These are phyloP conservation scores for Plebejus argus DNA, from an alignment of 2,888 invertebrate genomes.

Conservation along the genomic window DNA sequence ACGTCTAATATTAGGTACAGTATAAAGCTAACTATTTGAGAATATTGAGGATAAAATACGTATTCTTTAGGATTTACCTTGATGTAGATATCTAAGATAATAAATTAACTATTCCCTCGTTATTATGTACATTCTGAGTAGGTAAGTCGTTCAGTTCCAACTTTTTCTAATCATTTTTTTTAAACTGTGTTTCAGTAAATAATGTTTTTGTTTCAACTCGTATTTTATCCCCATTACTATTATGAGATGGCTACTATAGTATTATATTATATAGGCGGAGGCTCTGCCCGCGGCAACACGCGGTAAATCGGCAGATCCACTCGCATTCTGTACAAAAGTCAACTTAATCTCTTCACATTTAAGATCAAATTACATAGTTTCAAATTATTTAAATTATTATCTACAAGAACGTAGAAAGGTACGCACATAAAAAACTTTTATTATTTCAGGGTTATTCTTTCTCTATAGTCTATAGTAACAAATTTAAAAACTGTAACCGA, in stretches of 20 bases:
- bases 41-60: too few species aligned
- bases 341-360: conserved; percentile 8
- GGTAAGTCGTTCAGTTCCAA: too few species aligned
- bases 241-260: not conserved
- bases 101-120: too few species aligned
- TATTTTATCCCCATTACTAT: not conserved
- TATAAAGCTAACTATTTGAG: too few species aligned
- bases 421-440: not conserved
- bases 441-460: too few species aligned
- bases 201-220: not conserved
- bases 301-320: conserved; percentile 3
- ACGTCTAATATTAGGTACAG: too few species aligned
- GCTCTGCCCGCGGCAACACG: conserved; percentile 17
- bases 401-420: not conserved
- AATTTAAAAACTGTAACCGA: too few species aligned
- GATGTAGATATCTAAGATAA: too few species aligned
- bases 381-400: not conserved
- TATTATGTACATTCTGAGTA: too few species aligned
- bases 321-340: not conserved
- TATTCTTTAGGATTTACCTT: too few species aligned
- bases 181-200: not conserved
- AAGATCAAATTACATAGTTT: not conserved
- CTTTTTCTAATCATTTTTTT: not conserved
- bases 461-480: too few species aligned
- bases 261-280: not conserved